These are phyloP conservation scores for Rhinatrema bivittatum DNA, from an alignment of 2,797 vertebrate genomes.

Conservation along the genomic window DNA sequence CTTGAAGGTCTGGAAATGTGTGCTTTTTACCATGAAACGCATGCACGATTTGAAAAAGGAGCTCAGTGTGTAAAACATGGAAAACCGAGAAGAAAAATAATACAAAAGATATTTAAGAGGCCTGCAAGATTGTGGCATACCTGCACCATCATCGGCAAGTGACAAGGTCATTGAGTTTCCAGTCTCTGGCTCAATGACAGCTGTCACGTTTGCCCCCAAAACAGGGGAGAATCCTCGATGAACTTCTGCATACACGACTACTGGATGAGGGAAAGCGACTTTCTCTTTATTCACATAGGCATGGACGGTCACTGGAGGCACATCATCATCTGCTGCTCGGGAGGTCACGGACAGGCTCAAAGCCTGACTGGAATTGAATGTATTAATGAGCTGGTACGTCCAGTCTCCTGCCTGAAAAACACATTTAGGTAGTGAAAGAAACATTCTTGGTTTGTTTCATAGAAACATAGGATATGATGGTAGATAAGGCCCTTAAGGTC, in stretches of 20 bases:
- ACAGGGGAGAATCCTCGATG: slow-evolving; percentile 41
- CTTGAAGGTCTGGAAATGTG: too few species aligned
- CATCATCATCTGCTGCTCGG: slow-evolving; percentile 13
- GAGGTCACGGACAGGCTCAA: slow-evolving; percentile 46
- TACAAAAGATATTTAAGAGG: too few species aligned
- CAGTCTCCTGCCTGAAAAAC: slow-evolving; percentile 43
- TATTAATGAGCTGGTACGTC: slow-evolving; percentile 43
- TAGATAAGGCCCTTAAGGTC: too few species aligned
- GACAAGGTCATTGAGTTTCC: slow-evolving; percentile 17
- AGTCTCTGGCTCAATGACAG: slow-evolving; percentile 32
- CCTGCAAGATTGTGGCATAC: too few species aligned
- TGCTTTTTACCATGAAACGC: too few species aligned
- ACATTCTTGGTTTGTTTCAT: too few species aligned
- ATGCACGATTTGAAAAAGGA: too few species aligned
- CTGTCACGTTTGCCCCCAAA: slow-evolving; percentile 41
- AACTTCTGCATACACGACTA: slow-evolving; percentile 43
- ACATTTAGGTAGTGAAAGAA: too few species aligned
- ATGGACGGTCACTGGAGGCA: slow-evolving; percentile 31
- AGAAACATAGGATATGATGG: too few species aligned
- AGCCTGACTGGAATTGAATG: slow-evolving; percentile 17
- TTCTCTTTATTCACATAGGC: slow-evolving; percentile 28
- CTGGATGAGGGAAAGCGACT: slow-evolving; percentile 25
- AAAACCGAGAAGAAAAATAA: too few species aligned
- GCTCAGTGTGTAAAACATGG: too few species aligned
- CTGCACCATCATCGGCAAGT: slow-evolving; percentile 54